Conservation (phyloP, 1,140 invertebrate species). For the Argopecten irradians region DNA sequence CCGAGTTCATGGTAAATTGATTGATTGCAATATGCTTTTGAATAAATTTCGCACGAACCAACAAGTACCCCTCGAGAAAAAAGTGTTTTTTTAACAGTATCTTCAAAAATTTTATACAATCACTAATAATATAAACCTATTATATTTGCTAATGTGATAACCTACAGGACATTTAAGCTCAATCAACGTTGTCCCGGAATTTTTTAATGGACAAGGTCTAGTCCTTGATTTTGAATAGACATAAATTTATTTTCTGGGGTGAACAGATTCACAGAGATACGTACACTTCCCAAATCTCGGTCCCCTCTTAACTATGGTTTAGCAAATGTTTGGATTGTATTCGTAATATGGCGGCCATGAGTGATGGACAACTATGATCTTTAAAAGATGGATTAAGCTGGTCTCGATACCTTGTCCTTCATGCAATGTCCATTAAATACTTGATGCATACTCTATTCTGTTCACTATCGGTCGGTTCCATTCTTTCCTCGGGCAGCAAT, state of each 20-base stretch:
- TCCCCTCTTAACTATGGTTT: constrained; percentile 95
- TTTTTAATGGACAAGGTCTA: not conserved
- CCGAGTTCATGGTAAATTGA: no score
- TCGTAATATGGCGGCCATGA: constrained; percentile 97
- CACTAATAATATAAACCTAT: no score
- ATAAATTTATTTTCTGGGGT: not conserved
- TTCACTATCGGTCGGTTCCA: constrained; percentile 76
- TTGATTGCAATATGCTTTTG: no score
- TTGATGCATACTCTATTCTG: constrained; percentile 86
- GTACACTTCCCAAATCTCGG: constrained; percentile 94
- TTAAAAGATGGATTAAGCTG: constrained; percentile 86
- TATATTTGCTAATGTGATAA: not conserved
- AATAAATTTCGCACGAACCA: no score
- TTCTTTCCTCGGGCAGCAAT: constrained; percentile 97
- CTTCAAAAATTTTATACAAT: no score
- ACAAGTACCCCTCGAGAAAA: no score
- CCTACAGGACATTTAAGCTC: no score
- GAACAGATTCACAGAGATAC: constrained; percentile 50
- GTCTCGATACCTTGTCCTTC: constrained; percentile 90
- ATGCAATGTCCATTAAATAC: constrained; percentile 89
- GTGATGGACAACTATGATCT: constrained; percentile 89
- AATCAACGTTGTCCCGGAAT: no score
- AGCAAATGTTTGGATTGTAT: constrained; percentile 94
- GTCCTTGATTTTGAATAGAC: not conserved
- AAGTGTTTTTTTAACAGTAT: no score